Evolutionary conservation across 2,888 invertebrate genomes (phyloP), one percentile per base, ranked within the genome.

Genomic region (Melipona beecheii): DNA sequence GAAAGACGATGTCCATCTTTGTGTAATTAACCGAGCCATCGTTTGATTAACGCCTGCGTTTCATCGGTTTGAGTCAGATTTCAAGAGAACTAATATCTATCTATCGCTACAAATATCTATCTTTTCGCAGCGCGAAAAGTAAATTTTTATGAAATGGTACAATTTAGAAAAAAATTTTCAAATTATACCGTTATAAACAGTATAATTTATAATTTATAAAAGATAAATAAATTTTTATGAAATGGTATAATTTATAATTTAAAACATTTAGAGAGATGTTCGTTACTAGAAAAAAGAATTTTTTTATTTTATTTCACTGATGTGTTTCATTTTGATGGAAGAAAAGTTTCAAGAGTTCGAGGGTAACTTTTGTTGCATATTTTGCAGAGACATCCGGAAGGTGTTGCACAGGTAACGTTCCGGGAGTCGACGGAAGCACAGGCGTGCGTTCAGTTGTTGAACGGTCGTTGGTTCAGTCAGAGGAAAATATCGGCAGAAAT

Each of bases 381-480:
- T 15, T 93, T 89, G 58, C 94, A 97, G 97, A 95, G 98, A 88
- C 98, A 99, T 95, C 97, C 98, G 0, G 99, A 99, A 91, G 99
- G 99, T 36, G 97, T 99, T 0, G 98, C 98, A 0, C 97, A 99
- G 91, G 96, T 99, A 2, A 97, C 97, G 31, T 99, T 99, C 97
- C 96, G 97, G 74, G 97, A 97, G 80, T 97, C 98, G 0, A 98
- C 98, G 93, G 97, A 98, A 93, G 99, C 99, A 0, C 99, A 99
- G 95, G 96, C 97, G 79, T 99, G 98, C 71, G 96, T 99, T 19
- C 96, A 96, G 89, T 96, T 98, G 88, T 96, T 99, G 92, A 97
- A 99, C 94, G 98, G 98, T 2, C 96, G 99, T 60, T 98, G 97
- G 96, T 99, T 99, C 95, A 98, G 97, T 15, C 97, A 98, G 93